A percentile compares a stretch with the other conserved stretches of the same genome.
These are phyloP conservation scores for Macquaria ambigua DNA, from an alignment of 2,113 vertebrate species.

Conservation along the genomic window DNA sequence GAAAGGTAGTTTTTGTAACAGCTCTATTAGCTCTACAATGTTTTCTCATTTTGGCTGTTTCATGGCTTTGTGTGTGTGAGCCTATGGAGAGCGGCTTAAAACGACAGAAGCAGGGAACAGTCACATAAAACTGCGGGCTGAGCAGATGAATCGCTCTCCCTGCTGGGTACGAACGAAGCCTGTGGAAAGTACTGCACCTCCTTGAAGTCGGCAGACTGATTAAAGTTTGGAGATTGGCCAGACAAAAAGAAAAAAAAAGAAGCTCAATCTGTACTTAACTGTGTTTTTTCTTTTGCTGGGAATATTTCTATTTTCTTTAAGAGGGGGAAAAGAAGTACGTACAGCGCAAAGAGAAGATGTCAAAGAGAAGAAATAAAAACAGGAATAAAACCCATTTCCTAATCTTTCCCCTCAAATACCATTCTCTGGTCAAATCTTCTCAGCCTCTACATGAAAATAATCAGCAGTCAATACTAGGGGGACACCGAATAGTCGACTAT, in stretches of 20 bases:
- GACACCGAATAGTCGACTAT: too few relatives aligned
- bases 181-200: slow-evolving; percentile 64
- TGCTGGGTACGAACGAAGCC: slow-evolving; percentile 69
- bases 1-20: slow-evolving; percentile 69
- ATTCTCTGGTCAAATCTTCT: slow-evolving; percentile 62
- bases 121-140: slow-evolving; percentile 66
- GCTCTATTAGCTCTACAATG: slow-evolving; percentile 73
- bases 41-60: slow-evolving; percentile 64
- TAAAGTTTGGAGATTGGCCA: slow-evolving; percentile 76
- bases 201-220: slow-evolving; percentile 78
- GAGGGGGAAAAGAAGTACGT: slow-evolving; percentile 43
- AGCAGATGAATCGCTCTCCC: slow-evolving; percentile 73
- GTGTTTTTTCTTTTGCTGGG: not conserved
- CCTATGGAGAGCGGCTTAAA: slow-evolving; percentile 69
- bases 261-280: slow-evolving; percentile 37
- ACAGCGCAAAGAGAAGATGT: slow-evolving; percentile 24
- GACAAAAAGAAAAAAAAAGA: slow-evolving; percentile 42
- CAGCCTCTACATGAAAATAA: slow-evolving; percentile 74
- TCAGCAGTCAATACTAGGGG: slow-evolving; percentile 59
- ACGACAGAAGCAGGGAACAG: slow-evolving; percentile 57
- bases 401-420: slow-evolving; percentile 42
- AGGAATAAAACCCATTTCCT: slow-evolving; percentile 24
- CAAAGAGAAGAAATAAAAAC: slow-evolving; percentile 13
- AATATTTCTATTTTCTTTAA: slow-evolving; percentile 53
- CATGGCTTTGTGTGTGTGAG: slow-evolving; percentile 32